These are phyloP conservation scores for Malurus alboscapulatus DNA, from an alignment of 2,113 vertebrate genomes.

Conservation along the genomic window DNA sequence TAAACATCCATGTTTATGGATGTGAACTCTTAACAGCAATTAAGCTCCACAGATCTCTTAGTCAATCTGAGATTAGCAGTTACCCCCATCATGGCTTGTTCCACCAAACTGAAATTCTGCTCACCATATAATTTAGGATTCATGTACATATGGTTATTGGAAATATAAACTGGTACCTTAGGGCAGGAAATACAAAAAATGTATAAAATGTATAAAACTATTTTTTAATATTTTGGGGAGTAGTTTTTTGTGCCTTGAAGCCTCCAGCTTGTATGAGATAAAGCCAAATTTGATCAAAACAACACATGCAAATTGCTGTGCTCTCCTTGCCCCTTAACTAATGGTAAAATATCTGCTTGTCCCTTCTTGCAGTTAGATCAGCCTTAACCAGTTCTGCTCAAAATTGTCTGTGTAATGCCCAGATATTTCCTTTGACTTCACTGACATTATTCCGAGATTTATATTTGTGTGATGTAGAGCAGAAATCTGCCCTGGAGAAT, in stretches of 20 bases:
- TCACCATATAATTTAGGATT: neutral
- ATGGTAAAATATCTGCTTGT: neutral
- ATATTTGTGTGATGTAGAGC: neutral
- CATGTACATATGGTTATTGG: neutral
- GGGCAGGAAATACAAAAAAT: neutral
- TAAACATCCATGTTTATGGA: neutral
- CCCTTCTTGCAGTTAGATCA: neutral
- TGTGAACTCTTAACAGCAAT: neutral
- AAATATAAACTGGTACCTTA: neutral
- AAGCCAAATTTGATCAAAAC: neutral
- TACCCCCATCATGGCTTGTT: neutral
- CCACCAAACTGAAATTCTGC: neutral
- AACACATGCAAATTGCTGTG: neutral
- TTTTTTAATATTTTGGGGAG: neutral
- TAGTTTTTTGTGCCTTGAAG: neutral
- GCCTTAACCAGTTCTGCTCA: neutral
- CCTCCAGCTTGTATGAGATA: neutral
- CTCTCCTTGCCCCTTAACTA: neutral
- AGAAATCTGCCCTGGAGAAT: neutral
- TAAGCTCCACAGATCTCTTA: neutral
- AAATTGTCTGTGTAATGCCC: neutral
- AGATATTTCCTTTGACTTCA: neutral
- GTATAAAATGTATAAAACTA: neutral
- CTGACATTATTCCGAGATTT: neutral
- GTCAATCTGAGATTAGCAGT: neutral